A percentile compares a stretch with the other conserved stretches of the same genome.
Evolutionary conservation across 2,888 invertebrate species (phyloP).

Genomic region (Octodonta nipae): DNA sequence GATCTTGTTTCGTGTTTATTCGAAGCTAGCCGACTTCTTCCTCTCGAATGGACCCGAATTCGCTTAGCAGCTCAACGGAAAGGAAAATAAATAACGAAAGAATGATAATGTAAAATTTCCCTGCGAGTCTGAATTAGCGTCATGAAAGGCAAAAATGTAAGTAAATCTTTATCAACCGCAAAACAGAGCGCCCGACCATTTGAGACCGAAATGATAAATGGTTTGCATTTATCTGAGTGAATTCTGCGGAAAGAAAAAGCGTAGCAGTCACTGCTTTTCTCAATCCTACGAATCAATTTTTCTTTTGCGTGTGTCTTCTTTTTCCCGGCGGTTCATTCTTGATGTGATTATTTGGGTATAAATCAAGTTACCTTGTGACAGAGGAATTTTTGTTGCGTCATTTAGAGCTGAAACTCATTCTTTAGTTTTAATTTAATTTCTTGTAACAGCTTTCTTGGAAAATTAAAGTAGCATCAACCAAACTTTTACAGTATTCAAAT

Average conservation of each 20-base stretch:
- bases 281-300: conserved; percentile 21
- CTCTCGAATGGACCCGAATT: conserved; percentile 9
- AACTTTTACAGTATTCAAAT: too few species aligned
- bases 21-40: too few species aligned
- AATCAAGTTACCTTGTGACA: conserved; percentile 30
- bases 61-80: conserved; percentile 15
- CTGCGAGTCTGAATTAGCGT: conserved; percentile 27
- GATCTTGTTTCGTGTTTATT: too few species aligned
- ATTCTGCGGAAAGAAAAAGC: conserved; percentile 19
- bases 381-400: too few species aligned
- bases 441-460: too few species aligned
- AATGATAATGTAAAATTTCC: conserved; percentile 35
- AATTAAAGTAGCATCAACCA: too few species aligned
- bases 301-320: too few species aligned
- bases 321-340: conserved; percentile 22
- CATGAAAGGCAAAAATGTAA: conserved; percentile 31
- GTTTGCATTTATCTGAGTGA: conserved; percentile 27
- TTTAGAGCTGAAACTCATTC: too few species aligned
- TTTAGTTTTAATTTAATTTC: too few species aligned
- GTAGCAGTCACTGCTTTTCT: conserved; percentile 30
- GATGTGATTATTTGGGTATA: conserved; percentile 34
- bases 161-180: conserved; percentile 37
- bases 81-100: conserved; percentile 34
- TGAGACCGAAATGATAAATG: conserved; percentile 36
- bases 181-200: conserved; percentile 26